Evolutionary conservation across 2,797 vertebrate species (phyloP).

Genomic region (Hypotaenidia okinawae): DNA sequence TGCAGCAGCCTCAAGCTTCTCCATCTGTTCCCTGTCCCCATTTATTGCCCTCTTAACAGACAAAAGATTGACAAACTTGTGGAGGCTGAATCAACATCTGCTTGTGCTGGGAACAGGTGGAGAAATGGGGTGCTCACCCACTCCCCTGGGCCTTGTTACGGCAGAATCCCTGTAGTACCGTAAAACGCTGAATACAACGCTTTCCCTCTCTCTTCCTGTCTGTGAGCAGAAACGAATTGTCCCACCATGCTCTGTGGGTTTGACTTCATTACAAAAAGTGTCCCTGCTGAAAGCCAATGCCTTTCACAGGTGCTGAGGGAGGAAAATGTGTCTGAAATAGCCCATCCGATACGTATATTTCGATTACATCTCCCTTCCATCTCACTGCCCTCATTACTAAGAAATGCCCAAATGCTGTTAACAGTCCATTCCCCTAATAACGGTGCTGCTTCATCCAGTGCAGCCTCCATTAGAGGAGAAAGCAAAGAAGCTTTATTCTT

Average conservation of each 20-base stretch:
- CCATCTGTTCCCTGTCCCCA: neutral
- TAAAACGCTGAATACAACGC: neutral
- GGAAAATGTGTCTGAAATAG: conserved; percentile 52
- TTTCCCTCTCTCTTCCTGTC: neutral
- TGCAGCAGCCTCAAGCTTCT: neutral
- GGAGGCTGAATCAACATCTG: neutral
- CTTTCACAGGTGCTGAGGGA: conserved; percentile 56
- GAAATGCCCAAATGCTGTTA: conserved; percentile 37
- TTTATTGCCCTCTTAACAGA: neutral
- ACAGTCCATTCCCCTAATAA: conserved; percentile 27
- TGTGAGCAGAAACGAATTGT: neutral
- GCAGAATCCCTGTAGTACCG: neutral
- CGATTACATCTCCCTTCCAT: conserved; percentile 15
- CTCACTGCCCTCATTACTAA: conserved; percentile 20
- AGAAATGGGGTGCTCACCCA: neutral
- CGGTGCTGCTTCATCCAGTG: neutral
- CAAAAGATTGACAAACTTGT: neutral
- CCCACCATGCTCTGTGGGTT: conserved; percentile 22
- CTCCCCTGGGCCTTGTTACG: neutral
- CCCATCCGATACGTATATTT: neutral
- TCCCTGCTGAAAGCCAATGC: conserved; percentile 34
- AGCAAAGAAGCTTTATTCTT: neutral
- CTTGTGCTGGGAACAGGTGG: neutral
- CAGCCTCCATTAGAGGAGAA: neutral
- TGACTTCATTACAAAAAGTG: conserved; percentile 31